Base-by-base conservation (phyloP, 2,113 vertebrate genomes). In the Microcebus lehilahytsara region DNA sequence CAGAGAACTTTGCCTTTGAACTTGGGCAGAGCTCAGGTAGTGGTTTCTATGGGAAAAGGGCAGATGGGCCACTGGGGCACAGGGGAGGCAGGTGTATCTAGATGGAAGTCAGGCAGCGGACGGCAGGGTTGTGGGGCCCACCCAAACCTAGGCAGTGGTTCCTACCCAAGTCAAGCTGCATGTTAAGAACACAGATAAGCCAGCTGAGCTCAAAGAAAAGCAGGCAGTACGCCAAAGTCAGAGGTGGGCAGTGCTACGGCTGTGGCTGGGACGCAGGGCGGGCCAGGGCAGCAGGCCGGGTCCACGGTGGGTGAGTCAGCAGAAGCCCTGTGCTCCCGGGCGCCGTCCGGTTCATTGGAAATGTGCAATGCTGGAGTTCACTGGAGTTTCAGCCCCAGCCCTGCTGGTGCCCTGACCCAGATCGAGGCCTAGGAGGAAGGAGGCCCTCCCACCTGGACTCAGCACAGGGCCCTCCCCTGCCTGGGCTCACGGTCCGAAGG, bases 51-150 rank as follows among this genome's bases (percentile, higher is more conserved):
- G 56, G 58, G 64, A 37, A 79, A 37, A 25, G 53, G 60, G 6
- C 25, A 27, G 7, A 2, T 13, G 19, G 17, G 34, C 64, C 6
- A 2, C 22, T 16, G 2, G 6, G n/a, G n/a, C 9, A 19, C 27
- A 72, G 69, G 32, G 62, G 3, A 77, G 17, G 19, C 53, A 19
- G 42, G 53, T 72, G 30, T 34, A 20, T 37, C 34, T 34, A 20
- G 37, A 22, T 9, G 34, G 25, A 64, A 51, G 62, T 67, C 49
- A 37, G 19, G 60, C 40, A 30, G 20, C 85, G 10, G 14, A 37
- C 8, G 37, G 0, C 0, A n/a, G 49, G 58, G 53, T 27, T 66
- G 16, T 46, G 22, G 11, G 27, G 27, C 42, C 40, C 17, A 2
- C n/a, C 46, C 1, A 22, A 32, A 49, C 6, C 32, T 34, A 72